A percentile compares a stretch with the other conserved stretches of the same genome.
Conservation (phyloP, 1,140 invertebrate genomes). For the Bradynema listronoti region DNA sequence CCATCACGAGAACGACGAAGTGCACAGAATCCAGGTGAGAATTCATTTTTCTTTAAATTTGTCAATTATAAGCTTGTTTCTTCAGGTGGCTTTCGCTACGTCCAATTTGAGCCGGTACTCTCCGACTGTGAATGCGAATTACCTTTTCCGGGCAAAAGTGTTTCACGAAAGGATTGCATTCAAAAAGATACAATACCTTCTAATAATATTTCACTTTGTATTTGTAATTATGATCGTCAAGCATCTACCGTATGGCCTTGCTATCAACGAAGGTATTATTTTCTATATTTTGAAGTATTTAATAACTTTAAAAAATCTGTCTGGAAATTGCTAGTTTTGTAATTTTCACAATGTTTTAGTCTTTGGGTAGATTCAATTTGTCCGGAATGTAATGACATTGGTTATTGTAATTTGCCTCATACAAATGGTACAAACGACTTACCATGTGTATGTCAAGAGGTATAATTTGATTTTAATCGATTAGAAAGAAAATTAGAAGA, state of each 20-base stretch:
- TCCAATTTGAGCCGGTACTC: constrained; percentile 51
- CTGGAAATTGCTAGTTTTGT: background rate
- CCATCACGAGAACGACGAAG: constrained; percentile 11
- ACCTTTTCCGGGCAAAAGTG: constrained; percentile 9
- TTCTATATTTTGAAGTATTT: too few relatives aligned
- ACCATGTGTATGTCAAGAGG: constrained; percentile 51
- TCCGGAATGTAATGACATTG: constrained; percentile 54
- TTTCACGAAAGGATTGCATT: constrained; percentile 35
- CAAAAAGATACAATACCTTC: constrained; percentile 45
- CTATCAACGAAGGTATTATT: too few relatives aligned
- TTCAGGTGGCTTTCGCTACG: constrained; percentile 51
- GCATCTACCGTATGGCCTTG: constrained; percentile 54
- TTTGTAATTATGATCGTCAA: constrained; percentile 52
- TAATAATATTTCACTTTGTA: constrained; percentile 49
- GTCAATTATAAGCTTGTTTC: background rate
- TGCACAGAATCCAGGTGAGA: background rate
- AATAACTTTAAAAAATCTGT: constrained; percentile 8
- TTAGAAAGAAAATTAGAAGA: too few relatives aligned
- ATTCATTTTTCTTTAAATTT: constrained; percentile 2
- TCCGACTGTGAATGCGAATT: constrained; percentile 48
- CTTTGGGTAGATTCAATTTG: constrained; percentile 30
- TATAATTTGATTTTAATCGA: too few relatives aligned
- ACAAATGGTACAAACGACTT: constrained; percentile 39
- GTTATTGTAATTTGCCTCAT: constrained; percentile 52
- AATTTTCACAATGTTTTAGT: constrained; percentile 27